Evolutionary conservation across 2,888 invertebrate species (phyloP), one percentile per base, ranked within the genome.

Genomic region (Catotricha subobsoleta): DNA sequence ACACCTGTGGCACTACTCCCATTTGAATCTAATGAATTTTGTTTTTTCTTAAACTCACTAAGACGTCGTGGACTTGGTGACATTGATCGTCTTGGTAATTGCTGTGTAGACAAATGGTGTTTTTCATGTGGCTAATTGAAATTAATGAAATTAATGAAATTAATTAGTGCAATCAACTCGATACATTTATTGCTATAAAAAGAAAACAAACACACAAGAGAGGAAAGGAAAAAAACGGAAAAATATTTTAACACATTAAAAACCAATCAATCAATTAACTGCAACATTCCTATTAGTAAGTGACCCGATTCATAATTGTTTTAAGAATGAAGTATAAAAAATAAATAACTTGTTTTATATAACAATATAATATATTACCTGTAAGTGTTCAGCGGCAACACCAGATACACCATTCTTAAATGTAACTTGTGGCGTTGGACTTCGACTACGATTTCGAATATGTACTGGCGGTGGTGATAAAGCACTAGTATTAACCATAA

Each of bases 341-440:
- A n/a, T n/a, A n/a, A n/a, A n/a, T n/a, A n/a, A n/a, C 25, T 8
- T 25, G 25, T 25, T 10, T 20, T 34, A 10, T 34, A 21, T 19
- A 34, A 34, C 34, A 34, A 33, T 19, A 8, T 15, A 36, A 36
- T 15, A 36, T 21, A 36, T 10, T 37, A 37, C 36, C 36, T 37
- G 36, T 16, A 37, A 37, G 16, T 37, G 36, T 25, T 37, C 36
- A 16, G 33, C 20, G 12, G 21, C 28, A 16, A n/a, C 25, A 29
- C 16, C 9, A 18, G 39, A 38, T 16, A 16, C 15, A 3, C n/a
- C 18, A 13, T 29, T 29, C 7, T 25, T 39, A 3, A n/a, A 6
- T 10, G 19, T 3, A 18, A 56, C 67, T 53, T 61, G 68, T 34
- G 61, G 67, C 45, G 63, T 69, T 21, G 65, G 69, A 55, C 65